Evolutionary conservation across 2,888 invertebrate species (phyloP).

Genomic region (Chymomyza fuscimana): DNA sequence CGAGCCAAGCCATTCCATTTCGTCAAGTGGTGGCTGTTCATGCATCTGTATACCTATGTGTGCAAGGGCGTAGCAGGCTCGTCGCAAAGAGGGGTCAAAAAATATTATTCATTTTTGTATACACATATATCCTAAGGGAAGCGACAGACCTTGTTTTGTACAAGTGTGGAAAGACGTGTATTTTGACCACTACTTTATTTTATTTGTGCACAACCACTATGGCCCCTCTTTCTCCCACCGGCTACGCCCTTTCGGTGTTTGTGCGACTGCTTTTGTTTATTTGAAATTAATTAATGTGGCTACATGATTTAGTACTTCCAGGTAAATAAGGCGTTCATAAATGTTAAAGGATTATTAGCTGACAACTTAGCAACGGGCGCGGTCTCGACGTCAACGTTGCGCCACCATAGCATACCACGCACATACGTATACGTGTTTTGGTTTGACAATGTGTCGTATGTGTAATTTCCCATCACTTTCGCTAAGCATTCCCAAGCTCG

Average conservation of each 20-base stretch:
- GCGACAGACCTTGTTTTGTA: no score
- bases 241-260: slow-evolving; percentile 5
- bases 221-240: no score
- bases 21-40: background rate
- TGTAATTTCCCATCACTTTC: slow-evolving; percentile 50
- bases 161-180: slow-evolving; percentile 2
- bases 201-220: no score
- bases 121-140: no score
- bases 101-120: no score
- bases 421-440: background rate
- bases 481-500: slow-evolving; percentile 26
- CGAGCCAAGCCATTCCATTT: background rate
- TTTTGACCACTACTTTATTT: no score
- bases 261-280: slow-evolving; percentile 55
- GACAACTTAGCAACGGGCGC: slow-evolving; percentile 45
- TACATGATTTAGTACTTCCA: slow-evolving; percentile 72
- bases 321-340: slow-evolving; percentile 71
- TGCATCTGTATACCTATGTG: background rate
- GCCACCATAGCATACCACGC: background rate
- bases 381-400: background rate
- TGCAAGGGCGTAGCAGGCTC: no score
- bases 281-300: slow-evolving; percentile 72
- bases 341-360: slow-evolving; percentile 73
- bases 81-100: no score
- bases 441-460: slow-evolving; percentile 55